Base-by-base conservation (phyloP, 2,888 invertebrate species). In the Drosophila kokeensis region DNA sequence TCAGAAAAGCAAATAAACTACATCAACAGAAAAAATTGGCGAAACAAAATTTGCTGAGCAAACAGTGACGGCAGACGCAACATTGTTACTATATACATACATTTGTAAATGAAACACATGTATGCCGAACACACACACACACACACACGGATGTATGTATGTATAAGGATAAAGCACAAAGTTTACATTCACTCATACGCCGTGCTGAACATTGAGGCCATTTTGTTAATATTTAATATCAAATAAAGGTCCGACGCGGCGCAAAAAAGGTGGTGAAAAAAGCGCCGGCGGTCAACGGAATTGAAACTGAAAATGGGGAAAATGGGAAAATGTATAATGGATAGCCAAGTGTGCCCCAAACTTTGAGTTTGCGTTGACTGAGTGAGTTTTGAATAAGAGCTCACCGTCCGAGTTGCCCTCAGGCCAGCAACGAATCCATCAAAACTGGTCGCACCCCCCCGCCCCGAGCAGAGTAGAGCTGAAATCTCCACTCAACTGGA, bases 221-320 rank as follows among this genome's bases (percentile, higher is more conserved):
- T 91, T 90, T 90, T 85, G 88, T 90, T 91, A 89, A 90, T 90
- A 90, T 91, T 90, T 90, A 91, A 90, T 90, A 87, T 79, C 86
- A 87, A 90, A 91, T 87, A 90, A 81, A 84, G 82, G 83, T 73
- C 74, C 79, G 18, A 36, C 70, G 70, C 65, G 72, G 65, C 48
- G 29, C 11, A 36, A 65, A 70, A 83, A 84, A 82, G 75, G 65
- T 65, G 77, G 69, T 36, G 32, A 74, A 78, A 66, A 73, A 61
- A 64, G 32, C 53, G 63, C 54, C 58, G 54, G 50, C 62, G 69
- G 76, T 68, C 79, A 63, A 40, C 64, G 73, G 79, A 79, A 79
- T 67, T 80, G 77, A 83, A 87, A 79, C 70, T 45, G 81, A 61
- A 79, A 74, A 57, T 64, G 65, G 11, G 11, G 34, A 11, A 69